phyloP scores from a whole-genome alignment of 2,797 vertebrate species.

The Gastrophryne carolinensis region DNA sequence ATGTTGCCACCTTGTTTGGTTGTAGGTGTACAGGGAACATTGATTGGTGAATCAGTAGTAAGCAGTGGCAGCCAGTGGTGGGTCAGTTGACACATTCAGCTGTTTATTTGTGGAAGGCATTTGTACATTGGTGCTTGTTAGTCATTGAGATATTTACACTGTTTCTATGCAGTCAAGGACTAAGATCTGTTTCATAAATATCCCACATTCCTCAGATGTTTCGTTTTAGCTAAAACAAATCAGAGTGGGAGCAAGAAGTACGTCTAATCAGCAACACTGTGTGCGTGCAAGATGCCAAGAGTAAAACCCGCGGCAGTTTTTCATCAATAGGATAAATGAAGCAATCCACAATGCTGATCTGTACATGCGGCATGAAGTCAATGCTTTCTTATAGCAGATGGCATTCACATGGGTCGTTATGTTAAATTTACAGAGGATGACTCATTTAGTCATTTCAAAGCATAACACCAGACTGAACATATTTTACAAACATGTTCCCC shows the following conservation, averaged over 20 bases:
- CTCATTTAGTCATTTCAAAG: no score
- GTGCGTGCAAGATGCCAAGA: neutral
- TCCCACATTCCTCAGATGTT: slow-evolving; percentile 32
- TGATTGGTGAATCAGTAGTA: no score
- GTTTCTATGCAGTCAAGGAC: slow-evolving; percentile 54
- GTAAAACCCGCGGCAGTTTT: neutral
- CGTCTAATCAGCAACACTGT: neutral
- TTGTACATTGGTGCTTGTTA: neutral
- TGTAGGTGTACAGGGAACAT: no score
- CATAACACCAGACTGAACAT: no score
- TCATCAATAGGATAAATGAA: neutral
- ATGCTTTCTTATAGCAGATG: neutral
- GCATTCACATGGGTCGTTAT: neutral
- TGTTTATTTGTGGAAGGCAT: neutral
- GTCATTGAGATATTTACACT: slow-evolving; percentile 32
- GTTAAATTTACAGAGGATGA: no score
- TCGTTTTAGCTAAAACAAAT: neutral
- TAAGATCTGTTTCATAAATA: slow-evolving; percentile 43
- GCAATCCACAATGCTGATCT: neutral
- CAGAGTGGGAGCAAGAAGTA: neutral
- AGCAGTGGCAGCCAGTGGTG: no score
- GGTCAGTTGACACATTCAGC: neutral
- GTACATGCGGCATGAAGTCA: neutral
- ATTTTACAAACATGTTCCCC: no score
- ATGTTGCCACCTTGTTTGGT: no score